Conservation (phyloP, 2,888 invertebrate genomes). For the Drosophila nr. perissopoda region DNA sequence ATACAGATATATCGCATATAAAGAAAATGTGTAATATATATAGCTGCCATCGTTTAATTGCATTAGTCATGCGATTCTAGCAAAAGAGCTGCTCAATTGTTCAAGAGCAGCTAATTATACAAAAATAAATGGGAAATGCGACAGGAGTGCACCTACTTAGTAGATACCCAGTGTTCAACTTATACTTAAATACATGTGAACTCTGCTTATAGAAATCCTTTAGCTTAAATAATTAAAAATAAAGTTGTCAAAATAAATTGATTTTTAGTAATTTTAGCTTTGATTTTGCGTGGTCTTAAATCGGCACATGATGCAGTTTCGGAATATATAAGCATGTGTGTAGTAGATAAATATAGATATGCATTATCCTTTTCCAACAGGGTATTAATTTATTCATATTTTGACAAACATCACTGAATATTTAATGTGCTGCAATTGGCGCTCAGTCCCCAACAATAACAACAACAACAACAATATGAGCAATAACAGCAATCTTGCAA, state of each 20-base stretch:
- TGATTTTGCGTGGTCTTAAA: background rate
- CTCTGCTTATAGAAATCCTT: background rate
- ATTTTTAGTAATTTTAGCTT: background rate
- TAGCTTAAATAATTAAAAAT: background rate
- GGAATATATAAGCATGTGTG: background rate
- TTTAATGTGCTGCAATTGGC: background rate
- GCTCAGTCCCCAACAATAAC: background rate
- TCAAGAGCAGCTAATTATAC: slow-evolving; percentile 9
- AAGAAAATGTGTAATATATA: slow-evolving; percentile 8
- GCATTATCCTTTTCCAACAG: background rate
- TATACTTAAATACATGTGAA: background rate
- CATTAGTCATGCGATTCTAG: slow-evolving; percentile 45
- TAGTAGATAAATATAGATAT: background rate
- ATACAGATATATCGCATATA: slow-evolving; percentile 1
- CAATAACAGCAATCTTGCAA: slow-evolving; percentile 1
- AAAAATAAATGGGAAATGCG: background rate
- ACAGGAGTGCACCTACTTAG: background rate
- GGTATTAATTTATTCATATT: background rate
- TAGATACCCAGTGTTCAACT: background rate
- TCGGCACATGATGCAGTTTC: background rate
- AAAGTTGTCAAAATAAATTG: background rate
- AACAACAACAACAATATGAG: background rate
- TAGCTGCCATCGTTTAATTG: slow-evolving; percentile 31
- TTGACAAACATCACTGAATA: slow-evolving; percentile 2
- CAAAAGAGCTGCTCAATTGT: slow-evolving; percentile 15